A percentile compares a stretch with the other conserved stretches of the same genome.
Evolutionary conservation across 2,797 vertebrate species (phyloP).

Genomic region (Allenopithecus nigroviridis): DNA sequence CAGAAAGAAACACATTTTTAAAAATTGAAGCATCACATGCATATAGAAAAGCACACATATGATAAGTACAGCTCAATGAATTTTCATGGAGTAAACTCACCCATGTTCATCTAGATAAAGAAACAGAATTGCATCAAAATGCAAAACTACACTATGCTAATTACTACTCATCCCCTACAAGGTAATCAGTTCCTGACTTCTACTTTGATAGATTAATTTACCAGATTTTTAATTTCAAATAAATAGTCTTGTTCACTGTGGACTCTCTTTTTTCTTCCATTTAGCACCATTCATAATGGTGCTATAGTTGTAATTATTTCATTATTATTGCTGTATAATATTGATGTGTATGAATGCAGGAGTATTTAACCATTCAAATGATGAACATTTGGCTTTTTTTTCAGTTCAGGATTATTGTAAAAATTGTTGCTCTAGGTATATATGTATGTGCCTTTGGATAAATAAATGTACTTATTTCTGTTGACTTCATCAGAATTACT

Average conservation of each 20-base stretch:
- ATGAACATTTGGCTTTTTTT: not conserved
- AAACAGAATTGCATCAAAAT: not conserved
- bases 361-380: not conserved
- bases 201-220: not conserved
- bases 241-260: not conserved
- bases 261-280: not conserved
- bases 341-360: not conserved
- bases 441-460: not conserved
- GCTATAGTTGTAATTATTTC: not conserved
- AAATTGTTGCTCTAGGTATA: not conserved
- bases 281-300: not conserved
- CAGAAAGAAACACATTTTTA: not conserved
- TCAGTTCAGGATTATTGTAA: not conserved
- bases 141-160: not conserved
- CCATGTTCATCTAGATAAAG: not conserved
- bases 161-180: not conserved
- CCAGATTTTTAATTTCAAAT: not conserved
- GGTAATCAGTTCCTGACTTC: not conserved
- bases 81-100: not conserved
- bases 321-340: not conserved
- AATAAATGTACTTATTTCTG: not conserved
- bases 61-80: not conserved
- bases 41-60: not conserved
- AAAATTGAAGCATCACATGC: not conserved
- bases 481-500: not conserved